A percentile compares a stretch with the other conserved stretches of the same genome.
Conservation (phyloP, 2,888 invertebrate genomes). For the Amaurobius ferox region DNA sequence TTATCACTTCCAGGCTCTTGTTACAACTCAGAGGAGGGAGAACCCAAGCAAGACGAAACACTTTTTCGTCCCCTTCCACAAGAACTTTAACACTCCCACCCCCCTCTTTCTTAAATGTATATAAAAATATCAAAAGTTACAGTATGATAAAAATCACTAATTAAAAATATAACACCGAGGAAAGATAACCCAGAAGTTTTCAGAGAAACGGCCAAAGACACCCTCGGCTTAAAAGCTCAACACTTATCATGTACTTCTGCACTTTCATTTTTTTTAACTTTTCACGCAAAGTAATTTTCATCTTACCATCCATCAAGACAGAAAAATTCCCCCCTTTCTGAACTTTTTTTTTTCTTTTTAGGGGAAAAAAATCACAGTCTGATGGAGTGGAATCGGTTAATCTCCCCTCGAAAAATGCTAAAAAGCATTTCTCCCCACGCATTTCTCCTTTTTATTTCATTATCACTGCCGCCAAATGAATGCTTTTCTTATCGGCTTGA, state of each 20-base stretch:
- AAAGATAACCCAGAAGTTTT: conserved; percentile 6
- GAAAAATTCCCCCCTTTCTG: background rate
- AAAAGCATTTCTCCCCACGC: conserved; percentile 7
- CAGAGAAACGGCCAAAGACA: background rate
- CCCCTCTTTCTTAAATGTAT: no score
- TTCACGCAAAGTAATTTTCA: conserved; percentile 19
- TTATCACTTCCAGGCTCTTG: no score
- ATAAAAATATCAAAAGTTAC: background rate
- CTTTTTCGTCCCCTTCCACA: no score
- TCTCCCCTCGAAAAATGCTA: conserved; percentile 21
- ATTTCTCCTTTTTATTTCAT: conserved; percentile 11
- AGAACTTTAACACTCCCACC: no score
- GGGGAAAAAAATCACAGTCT: background rate
- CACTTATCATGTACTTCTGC: conserved; percentile 5
- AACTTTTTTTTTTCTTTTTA: conserved; percentile 14
- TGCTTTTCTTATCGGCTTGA: conserved; percentile 14
- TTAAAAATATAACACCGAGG: background rate
- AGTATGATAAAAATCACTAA: conserved; percentile 2
- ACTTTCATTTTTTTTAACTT: background rate
- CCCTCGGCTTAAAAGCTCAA: conserved; percentile 10
- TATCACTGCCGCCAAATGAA: conserved; percentile 15
- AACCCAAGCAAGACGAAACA: no score
- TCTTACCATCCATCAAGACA: conserved; percentile 18
- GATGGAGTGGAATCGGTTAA: conserved; percentile 18
- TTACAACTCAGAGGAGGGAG: no score